Evolutionary conservation across 2,113 vertebrate species (phyloP).

Genomic region (Tychaedon coryphoeus): DNA sequence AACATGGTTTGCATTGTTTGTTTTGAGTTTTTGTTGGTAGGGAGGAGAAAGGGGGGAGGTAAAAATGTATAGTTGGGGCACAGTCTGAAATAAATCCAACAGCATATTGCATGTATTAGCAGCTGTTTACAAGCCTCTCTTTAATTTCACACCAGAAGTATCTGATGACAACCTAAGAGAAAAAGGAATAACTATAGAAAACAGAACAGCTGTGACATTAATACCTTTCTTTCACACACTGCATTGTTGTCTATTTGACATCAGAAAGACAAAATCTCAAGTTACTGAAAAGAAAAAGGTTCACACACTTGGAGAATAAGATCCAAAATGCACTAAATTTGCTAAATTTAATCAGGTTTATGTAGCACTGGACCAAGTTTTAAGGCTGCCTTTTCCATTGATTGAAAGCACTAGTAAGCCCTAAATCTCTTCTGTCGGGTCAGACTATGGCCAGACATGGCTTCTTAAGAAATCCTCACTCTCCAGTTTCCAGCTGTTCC

Average conservation of each 20-base stretch:
- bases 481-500: neutral
- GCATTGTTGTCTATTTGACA: neutral
- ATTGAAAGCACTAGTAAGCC: neutral
- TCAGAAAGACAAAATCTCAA: neutral
- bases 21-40: too few relatives aligned
- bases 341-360: neutral
- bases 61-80: neutral
- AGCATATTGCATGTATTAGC: neutral
- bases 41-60: accelerated
- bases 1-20: neutral
- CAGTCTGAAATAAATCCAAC: neutral
- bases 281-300: neutral
- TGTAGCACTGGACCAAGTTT: neutral
- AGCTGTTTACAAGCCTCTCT: neutral
- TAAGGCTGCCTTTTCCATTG: neutral
- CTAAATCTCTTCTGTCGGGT: neutral
- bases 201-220: neutral
- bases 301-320: neutral
- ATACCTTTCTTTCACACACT: neutral
- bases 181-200: neutral
- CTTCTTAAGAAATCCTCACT: neutral
- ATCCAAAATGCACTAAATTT: neutral
- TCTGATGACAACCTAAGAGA: neutral
- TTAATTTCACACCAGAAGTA: conserved; percentile 34
- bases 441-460: neutral